Evolutionary conservation across 2,797 vertebrate species (phyloP).

Genomic region (Mormyrops attenuatus): DNA sequence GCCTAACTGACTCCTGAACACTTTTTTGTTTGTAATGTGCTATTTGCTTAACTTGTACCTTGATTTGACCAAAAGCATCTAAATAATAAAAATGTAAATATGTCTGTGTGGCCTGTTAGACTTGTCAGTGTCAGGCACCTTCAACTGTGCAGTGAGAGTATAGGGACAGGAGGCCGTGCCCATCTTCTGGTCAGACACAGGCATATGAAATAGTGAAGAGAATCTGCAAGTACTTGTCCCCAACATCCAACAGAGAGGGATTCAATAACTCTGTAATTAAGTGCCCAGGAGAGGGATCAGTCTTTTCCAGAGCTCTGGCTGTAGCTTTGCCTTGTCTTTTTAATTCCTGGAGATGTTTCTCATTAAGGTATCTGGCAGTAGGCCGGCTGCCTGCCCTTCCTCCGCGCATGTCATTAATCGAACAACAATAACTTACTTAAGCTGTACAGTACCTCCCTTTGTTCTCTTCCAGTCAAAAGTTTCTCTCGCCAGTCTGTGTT

Average conservation of each 20-base stretch:
- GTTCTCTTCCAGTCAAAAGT: neutral
- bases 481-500: neutral
- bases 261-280: constrained; percentile 1
- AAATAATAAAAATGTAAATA: neutral
- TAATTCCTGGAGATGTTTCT: neutral
- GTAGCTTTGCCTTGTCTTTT: neutral
- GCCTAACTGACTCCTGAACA: neutral
- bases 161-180: neutral
- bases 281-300: neutral
- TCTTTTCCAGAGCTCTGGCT: neutral
- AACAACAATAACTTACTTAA: neutral
- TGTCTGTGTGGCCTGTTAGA: neutral
- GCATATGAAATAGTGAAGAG: neutral
- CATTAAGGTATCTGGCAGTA: neutral
- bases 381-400: neutral
- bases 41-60: neutral
- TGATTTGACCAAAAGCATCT: neutral
- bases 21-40: neutral
- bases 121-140: neutral
- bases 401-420: neutral
- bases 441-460: neutral
- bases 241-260: neutral
- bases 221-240: neutral
- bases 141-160: neutral
- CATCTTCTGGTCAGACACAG: neutral